Percentiles rank a stretch among this genome's conserved stretches.
These are phyloP conservation scores for Palloptera scutellata DNA, from an alignment of 2,888 invertebrate species.

Conservation along the genomic window DNA sequence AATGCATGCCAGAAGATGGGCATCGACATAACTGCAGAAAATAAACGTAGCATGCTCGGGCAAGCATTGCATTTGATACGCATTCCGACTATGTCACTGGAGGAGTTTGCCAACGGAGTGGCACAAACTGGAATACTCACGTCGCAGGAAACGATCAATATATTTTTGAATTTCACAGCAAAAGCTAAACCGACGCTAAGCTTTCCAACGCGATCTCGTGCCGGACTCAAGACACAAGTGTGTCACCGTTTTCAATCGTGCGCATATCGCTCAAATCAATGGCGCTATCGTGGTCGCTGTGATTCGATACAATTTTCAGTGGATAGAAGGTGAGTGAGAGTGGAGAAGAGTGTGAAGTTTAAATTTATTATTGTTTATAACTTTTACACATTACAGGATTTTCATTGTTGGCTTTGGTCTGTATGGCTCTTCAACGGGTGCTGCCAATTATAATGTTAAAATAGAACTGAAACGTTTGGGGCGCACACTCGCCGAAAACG, in stretches of 20 bases:
- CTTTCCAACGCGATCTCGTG: constrained; percentile 83
- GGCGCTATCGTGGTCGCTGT: constrained; percentile 95
- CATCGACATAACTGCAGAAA: constrained; percentile 80
- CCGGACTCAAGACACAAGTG: constrained; percentile 91
- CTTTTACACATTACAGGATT: constrained; percentile 67
- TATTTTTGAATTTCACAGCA: constrained; percentile 94
- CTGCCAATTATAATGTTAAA: constrained; percentile 93
- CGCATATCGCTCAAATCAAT: constrained; percentile 95
- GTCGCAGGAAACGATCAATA: constrained; percentile 91
- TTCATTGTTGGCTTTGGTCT: constrained; percentile 96
- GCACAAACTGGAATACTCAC: constrained; percentile 92
- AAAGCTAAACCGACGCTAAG: constrained; percentile 82
- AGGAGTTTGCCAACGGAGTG: constrained; percentile 93
- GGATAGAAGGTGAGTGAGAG: constrained; percentile 70
- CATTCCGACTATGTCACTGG: constrained; percentile 92
- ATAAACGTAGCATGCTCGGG: constrained; percentile 79
- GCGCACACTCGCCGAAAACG: constrained; percentile 86
- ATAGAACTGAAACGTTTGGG: constrained; percentile 93
- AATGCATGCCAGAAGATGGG: constrained; percentile 89
- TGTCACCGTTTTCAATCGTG: constrained; percentile 96
- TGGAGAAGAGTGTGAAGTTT: too few relatives aligned
- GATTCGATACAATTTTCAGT: constrained; percentile 97
- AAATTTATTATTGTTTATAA: too few relatives aligned
- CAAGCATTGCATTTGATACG: constrained; percentile 86
- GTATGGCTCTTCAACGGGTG: constrained; percentile 95